Percentiles rank a stretch among this genome's conserved stretches.
Conservation (phyloP, 2,113 vertebrate genomes). For the Perognathus longimembris region DNA sequence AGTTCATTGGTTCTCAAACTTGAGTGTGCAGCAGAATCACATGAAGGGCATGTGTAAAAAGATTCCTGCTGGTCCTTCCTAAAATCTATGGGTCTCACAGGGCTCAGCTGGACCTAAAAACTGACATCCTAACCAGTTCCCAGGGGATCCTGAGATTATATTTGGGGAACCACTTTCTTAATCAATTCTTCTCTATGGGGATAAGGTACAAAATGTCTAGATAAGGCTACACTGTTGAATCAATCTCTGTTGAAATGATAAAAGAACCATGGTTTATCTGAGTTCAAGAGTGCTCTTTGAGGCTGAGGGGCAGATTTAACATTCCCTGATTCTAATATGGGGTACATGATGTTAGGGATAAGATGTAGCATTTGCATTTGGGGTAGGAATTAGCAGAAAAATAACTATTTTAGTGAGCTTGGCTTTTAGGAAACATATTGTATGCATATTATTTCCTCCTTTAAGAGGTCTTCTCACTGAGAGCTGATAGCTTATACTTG, state of each 20-base stretch:
- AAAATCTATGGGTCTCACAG: neutral
- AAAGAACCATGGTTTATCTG: neutral
- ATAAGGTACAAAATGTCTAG: neutral
- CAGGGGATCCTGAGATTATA: neutral
- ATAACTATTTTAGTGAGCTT: neutral
- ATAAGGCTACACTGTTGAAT: neutral
- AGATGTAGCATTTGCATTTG: neutral
- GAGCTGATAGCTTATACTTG: neutral
- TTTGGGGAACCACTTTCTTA: neutral
- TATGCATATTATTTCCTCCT: accelerated
- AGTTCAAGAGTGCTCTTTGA: neutral
- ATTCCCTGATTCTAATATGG: neutral
- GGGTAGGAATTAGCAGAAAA: neutral
- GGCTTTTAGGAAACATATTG: neutral
- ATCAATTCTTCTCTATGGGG: neutral
- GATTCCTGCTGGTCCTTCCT: neutral
- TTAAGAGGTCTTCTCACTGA: neutral
- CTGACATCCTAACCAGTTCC: neutral
- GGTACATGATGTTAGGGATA: neutral
- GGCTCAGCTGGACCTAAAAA: neutral
- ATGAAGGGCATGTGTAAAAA: neutral
- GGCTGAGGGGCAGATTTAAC: neutral
- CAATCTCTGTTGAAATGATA: neutral
- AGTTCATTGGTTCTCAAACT: neutral
- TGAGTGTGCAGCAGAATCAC: neutral